phyloP scores from a whole-genome alignment of 2,888 invertebrate genomes.

The Phyllotreta cruciferae region DNA sequence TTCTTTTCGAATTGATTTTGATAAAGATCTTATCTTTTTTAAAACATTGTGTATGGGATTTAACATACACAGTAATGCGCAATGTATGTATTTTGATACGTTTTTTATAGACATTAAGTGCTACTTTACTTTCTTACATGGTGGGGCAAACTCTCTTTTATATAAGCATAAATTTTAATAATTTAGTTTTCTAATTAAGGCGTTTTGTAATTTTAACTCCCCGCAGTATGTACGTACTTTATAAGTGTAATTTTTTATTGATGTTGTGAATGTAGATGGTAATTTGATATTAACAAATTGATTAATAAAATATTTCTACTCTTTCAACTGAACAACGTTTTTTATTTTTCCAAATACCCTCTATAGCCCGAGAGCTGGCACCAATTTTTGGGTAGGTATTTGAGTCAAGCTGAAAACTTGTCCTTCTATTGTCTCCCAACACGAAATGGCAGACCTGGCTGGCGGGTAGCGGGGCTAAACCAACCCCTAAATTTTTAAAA shows the following conservation, averaged over 20 bases:
- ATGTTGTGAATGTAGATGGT: slow-evolving; percentile 48
- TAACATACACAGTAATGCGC: slow-evolving; percentile 19
- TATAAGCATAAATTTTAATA: neutral
- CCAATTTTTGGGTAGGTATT: too few species aligned
- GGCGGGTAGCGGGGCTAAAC: too few species aligned
- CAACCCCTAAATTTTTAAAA: too few species aligned
- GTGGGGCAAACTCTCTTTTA: slow-evolving; percentile 17
- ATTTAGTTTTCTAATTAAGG: slow-evolving; percentile 16
- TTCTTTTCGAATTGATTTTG: neutral
- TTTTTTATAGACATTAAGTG: slow-evolving; percentile 47
- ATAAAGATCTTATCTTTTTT: neutral
- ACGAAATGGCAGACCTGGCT: too few species aligned
- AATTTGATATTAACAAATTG: slow-evolving; percentile 44
- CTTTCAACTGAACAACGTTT: slow-evolving; percentile 3
- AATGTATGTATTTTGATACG: slow-evolving; percentile 45
- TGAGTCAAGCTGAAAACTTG: too few species aligned
- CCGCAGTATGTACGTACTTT: slow-evolving; percentile 39
- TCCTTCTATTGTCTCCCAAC: too few species aligned
- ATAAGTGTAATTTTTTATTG: slow-evolving; percentile 48
- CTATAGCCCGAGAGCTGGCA: too few species aligned
- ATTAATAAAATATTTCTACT: slow-evolving; percentile 41
- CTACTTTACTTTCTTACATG: slow-evolving; percentile 40
- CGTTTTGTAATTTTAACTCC: slow-evolving; percentile 31
- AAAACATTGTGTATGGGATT: slow-evolving; percentile 9
- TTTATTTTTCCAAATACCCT: too few species aligned